A percentile compares a stretch with the other conserved stretches of the same genome.
Conservation (phyloP, 2,113 vertebrate species). For the Natator depressus region DNA sequence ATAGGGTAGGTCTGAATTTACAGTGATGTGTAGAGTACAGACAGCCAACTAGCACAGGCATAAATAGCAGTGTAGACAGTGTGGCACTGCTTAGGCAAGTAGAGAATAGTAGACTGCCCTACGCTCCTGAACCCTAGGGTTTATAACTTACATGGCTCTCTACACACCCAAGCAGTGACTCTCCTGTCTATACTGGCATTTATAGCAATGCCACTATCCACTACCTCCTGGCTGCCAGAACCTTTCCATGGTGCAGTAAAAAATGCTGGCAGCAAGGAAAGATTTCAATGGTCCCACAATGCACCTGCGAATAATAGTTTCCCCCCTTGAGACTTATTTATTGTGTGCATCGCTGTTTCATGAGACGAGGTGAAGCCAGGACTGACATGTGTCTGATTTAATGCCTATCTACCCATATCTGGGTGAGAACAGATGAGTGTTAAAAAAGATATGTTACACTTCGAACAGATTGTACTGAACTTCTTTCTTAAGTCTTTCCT, state of each 20-base stretch:
- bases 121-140: not conserved
- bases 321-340: not conserved
- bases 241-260: not conserved
- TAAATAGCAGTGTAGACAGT: not conserved
- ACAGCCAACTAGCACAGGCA: not conserved
- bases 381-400: not conserved
- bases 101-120: not conserved
- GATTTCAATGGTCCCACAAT: not conserved
- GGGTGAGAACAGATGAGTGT: conserved; percentile 30
- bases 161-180: not conserved
- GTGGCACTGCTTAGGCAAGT: not conserved
- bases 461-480: conserved; percentile 37
- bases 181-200: not conserved
- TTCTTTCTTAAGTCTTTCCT: conserved; percentile 53
- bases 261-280: not conserved
- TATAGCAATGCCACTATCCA: not conserved
- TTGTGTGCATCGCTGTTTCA: not conserved
- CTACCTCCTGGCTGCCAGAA: not conserved
- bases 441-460: conserved; percentile 33
- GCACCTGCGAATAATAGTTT: not conserved
- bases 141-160: not conserved
- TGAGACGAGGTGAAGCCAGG: not conserved
- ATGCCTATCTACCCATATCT: not conserved
- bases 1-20: not conserved
- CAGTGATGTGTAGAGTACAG: not conserved